Evolutionary conservation across 1,140 invertebrate species (phyloP).

Genomic region (Mylabris phalerata): DNA sequence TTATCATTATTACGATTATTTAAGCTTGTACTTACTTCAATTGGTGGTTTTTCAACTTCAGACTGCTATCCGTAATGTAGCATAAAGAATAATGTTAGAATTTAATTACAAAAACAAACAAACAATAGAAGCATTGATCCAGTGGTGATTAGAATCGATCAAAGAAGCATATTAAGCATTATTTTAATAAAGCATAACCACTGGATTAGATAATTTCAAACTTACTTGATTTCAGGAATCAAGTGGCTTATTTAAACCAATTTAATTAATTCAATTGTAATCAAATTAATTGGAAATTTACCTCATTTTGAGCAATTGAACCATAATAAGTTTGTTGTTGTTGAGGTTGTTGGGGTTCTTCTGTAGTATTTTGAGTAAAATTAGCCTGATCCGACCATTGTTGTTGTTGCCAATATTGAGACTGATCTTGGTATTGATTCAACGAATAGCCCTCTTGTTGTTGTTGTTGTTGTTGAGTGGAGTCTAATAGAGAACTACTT

Average conservation of each 20-base stretch:
- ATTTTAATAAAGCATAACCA: neutral
- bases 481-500: conserved; percentile 12
- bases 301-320: conserved; percentile 32
- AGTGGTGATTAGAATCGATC: neutral
- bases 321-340: conserved; percentile 33
- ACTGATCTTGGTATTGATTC: conserved; percentile 27
- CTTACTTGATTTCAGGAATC: no score
- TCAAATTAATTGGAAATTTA: conserved; percentile 9
- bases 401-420: conserved; percentile 27
- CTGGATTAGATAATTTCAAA: neutral
- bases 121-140: neutral
- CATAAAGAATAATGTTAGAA: neutral
- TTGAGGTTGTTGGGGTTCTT: neutral
- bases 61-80: conserved; percentile 39
- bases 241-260: neutral
- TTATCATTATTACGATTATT: neutral
- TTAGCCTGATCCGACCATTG: conserved; percentile 13
- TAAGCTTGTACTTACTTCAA: conserved; percentile 50
- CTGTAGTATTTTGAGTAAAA: conserved; percentile 22
- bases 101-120: neutral
- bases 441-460: conserved; percentile 13
- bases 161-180: neutral
- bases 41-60: conserved; percentile 44
- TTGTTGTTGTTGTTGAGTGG: conserved; percentile 23
- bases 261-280: neutral